Evolutionary conservation across 2,113 vertebrate species (phyloP), one percentile per base, ranked within the genome.

Genomic region (Dipodomys stephensi): DNA sequence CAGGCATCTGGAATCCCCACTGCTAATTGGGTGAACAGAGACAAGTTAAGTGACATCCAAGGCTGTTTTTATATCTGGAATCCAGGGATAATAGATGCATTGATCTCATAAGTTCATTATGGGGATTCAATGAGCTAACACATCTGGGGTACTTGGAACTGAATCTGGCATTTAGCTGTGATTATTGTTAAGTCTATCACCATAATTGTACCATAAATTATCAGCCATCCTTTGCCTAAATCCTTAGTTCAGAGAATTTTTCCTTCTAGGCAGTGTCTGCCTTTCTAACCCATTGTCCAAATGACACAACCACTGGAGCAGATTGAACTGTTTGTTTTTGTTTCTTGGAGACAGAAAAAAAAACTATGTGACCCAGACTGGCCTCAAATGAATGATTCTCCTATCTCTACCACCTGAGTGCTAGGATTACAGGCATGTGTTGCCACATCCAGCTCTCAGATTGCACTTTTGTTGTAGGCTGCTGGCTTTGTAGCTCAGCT

Each of bases 381-480:
- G 8, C 62, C 62, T 25, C 23, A 64, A 64, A 64, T 22, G 23
- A 23, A 64, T 25, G 62, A 64, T 64, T 25, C 62, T 64, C 62
- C 62, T 64, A 64, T 64, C 62, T 62, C 16, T 64, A 22, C 62
- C 62, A 23, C 62, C 62, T 25, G 23, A 64, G 22, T 64, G 62
- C 62, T 64, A 25, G 62, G 62, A 64, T 64, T 64, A 25, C 62
- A 64, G 65, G 65, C 27, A 67, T 67, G 65, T 11, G 25, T 27
- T 27, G 28, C 23, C 25, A 67, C 65, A 27, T 27, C 8, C 25
- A 27, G 27, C 25, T 67, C 27, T 67, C 27, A 57, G n/a, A 67
- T 22, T 73, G 44, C 32, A 60, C 72, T 88, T 92, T 88, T 88
- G 53, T 92, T 71, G 60, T 67, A 89, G 72, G 49, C n/a, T 74